Evolutionary conservation across 2,888 invertebrate genomes (phyloP).

Genomic region (Nycteola revayana): DNA sequence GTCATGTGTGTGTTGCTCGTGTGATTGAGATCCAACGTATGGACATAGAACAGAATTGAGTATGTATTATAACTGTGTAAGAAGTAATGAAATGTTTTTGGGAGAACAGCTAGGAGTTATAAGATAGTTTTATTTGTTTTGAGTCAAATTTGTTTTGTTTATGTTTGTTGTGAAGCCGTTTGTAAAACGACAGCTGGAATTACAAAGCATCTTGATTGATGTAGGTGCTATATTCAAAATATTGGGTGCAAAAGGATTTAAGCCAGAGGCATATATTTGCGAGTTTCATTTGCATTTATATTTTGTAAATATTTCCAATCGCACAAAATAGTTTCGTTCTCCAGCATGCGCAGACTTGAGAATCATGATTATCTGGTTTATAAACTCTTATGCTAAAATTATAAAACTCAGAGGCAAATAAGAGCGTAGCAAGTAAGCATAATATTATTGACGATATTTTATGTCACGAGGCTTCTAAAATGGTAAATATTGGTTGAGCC

Average conservation of each 20-base stretch:
- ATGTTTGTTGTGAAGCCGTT: constrained; percentile 40
- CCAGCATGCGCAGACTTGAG: constrained; percentile 68
- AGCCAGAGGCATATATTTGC: constrained; percentile 62
- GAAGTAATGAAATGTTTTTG: constrained; percentile 58
- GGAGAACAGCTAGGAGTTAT: constrained; percentile 54
- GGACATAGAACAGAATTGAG: constrained; percentile 42
- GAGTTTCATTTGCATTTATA: constrained; percentile 29
- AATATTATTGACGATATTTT: constrained; percentile 42
- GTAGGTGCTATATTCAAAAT: constrained; percentile 55
- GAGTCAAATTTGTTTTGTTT: constrained; percentile 41
- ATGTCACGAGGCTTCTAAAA: constrained; percentile 60
- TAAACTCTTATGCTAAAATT: constrained; percentile 41
- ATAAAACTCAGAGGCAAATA: constrained; percentile 52
- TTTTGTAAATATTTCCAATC: constrained; percentile 6
- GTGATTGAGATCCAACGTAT: constrained; percentile 59
- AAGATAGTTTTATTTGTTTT: constrained; percentile 42
- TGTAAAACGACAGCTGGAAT: constrained; percentile 52
- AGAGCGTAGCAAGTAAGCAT: constrained; percentile 62
- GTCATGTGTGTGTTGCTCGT: constrained; percentile 49
- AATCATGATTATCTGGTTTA: constrained; percentile 37
- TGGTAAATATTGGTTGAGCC: constrained; percentile 66
- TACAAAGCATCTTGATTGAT: constrained; percentile 59
- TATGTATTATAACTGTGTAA: constrained; percentile 44
- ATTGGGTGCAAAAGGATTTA: constrained; percentile 61
- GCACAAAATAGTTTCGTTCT: constrained; percentile 34